These are phyloP conservation scores for Molorchus minor DNA, from an alignment of 2,888 invertebrate species.

Conservation along the genomic window DNA sequence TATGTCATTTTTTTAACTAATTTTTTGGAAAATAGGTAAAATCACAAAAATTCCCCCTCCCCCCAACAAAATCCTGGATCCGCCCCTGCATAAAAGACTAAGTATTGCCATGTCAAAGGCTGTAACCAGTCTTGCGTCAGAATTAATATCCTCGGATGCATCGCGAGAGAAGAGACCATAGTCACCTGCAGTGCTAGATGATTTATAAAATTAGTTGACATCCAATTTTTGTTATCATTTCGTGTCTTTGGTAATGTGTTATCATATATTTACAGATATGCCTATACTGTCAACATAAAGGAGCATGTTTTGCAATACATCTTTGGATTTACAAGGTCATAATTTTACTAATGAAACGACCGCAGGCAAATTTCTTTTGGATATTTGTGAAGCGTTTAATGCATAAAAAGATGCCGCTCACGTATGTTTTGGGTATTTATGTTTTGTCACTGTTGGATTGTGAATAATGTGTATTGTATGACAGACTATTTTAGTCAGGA, in stretches of 20 bases:
- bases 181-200: constrained; percentile 57
- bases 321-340: constrained; percentile 33
- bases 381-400: constrained; percentile 47
- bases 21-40: too few species aligned
- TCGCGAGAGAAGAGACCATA: constrained; percentile 38
- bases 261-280: constrained; percentile 50
- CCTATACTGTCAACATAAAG: constrained; percentile 51
- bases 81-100: constrained; percentile 26
- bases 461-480: constrained; percentile 30
- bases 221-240: constrained; percentile 58
- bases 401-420: constrained; percentile 39
- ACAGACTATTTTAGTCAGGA: not conserved
- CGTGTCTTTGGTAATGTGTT: constrained; percentile 53
- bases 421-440: too few species aligned
- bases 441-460: constrained; percentile 45
- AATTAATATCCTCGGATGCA: constrained; percentile 46
- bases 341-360: constrained; percentile 32
- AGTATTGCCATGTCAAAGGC: constrained; percentile 32
- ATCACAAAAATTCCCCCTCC: too few species aligned
- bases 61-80: constrained; percentile 22
- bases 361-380: constrained; percentile 47
- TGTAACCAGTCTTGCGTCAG: constrained; percentile 36
- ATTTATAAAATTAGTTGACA: constrained; percentile 59
- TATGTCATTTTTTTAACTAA: too few species aligned
- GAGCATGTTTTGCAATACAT: constrained; percentile 32